phyloP scores from a whole-genome alignment of 1,140 invertebrate species.

The Drosophila littoralis region DNA sequence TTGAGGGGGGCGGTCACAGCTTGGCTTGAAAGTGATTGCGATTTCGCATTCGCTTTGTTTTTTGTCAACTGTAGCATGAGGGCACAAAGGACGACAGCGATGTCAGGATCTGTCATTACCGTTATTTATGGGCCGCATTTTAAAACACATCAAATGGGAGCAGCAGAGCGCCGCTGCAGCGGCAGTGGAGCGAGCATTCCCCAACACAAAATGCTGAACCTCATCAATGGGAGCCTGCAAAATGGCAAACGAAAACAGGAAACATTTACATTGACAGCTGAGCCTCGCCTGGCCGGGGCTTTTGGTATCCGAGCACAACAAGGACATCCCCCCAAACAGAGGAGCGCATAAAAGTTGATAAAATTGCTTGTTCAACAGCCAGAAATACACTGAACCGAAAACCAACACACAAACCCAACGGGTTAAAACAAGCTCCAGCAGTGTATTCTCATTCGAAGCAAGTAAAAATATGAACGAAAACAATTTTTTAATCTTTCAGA shows the following conservation, averaged over 20 bases:
- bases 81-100: constrained; percentile 29
- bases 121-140: constrained; percentile 55
- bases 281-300: constrained; percentile 9
- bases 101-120: constrained; percentile 50
- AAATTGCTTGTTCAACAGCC: constrained; percentile 14
- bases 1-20: constrained; percentile 12
- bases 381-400: constrained; percentile 11
- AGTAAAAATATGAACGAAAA: background rate
- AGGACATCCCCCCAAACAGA: constrained; percentile 9
- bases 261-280: constrained; percentile 43
- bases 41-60: constrained; percentile 36
- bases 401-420: background rate
- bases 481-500: too few species aligned
- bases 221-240: constrained; percentile 32
- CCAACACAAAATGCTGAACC: constrained; percentile 21
- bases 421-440: background rate
- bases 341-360: constrained; percentile 10
- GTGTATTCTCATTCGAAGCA: background rate
- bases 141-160: constrained; percentile 48
- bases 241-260: constrained; percentile 20
- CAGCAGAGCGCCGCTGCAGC: background rate
- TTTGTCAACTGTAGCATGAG: background rate
- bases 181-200: background rate
- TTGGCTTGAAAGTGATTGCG: constrained; percentile 39
- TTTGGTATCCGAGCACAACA: background rate